These are phyloP conservation scores for Scaptomyza caliginosa DNA, from an alignment of 2,888 invertebrate species.

Conservation along the genomic window DNA sequence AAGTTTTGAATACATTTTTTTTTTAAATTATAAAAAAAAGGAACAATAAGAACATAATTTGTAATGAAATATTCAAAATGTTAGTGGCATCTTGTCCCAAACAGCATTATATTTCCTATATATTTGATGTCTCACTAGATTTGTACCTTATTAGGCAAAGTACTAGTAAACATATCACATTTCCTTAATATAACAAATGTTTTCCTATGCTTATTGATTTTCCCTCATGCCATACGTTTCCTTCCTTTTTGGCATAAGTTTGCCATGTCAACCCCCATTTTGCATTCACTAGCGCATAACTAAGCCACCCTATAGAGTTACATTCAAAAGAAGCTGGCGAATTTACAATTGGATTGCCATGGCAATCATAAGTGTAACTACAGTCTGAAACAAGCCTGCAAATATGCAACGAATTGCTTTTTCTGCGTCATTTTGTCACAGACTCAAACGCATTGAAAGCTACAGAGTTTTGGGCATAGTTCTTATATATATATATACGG, in stretches of 20 bases:
- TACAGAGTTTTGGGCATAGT: slow-evolving; percentile 2
- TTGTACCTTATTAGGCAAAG: background rate
- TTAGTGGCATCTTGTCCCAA: background rate
- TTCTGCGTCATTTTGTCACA: slow-evolving; percentile 20
- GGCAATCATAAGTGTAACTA: slow-evolving; percentile 46
- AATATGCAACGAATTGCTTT: slow-evolving; percentile 38
- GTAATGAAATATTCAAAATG: background rate
- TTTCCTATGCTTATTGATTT: slow-evolving; percentile 23
- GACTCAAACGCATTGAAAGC: slow-evolving; percentile 5
- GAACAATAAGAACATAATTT: background rate
- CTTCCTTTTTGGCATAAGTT: slow-evolving; percentile 11
- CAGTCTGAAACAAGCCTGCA: slow-evolving; percentile 19
- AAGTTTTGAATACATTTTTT: slow-evolving; percentile 28
- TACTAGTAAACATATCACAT: background rate
- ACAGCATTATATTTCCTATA: background rate
- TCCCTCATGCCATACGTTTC: background rate
- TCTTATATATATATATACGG: background rate
- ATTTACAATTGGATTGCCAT: slow-evolving; percentile 55
- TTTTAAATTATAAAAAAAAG: background rate
- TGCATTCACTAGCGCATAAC: slow-evolving; percentile 14
- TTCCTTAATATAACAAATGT: slow-evolving; percentile 9
- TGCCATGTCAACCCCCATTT: slow-evolving; percentile 11
- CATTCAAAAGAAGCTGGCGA: slow-evolving; percentile 27
- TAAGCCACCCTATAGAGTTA: slow-evolving; percentile 35
- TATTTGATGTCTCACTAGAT: background rate